phyloP scores from a whole-genome alignment of 2,888 invertebrate genomes.

The Carpatolechia fugitivella region DNA sequence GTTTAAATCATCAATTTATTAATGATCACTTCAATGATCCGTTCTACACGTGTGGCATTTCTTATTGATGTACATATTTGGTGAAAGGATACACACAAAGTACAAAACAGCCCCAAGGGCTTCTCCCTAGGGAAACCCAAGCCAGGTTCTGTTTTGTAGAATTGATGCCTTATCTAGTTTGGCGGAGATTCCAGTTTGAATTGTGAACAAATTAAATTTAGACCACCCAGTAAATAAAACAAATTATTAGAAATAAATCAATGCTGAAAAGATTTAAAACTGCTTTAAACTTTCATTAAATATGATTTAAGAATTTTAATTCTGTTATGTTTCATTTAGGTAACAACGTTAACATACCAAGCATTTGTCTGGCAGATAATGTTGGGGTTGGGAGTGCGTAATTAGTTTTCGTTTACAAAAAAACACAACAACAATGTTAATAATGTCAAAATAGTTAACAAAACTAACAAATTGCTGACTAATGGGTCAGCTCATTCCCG shows the following conservation, averaged over 20 bases:
- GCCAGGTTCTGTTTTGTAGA: neutral
- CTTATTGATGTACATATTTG: neutral
- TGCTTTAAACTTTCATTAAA: no score
- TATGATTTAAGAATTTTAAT: neutral
- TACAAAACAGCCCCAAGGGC: constrained; percentile 1
- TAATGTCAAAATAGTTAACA: constrained; percentile 34
- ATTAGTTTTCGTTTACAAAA: constrained; percentile 34
- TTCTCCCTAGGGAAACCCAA: neutral
- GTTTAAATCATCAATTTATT: no score
- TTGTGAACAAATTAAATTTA: no score
- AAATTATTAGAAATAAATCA: no score
- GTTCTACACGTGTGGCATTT: neutral
- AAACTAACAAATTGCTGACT: constrained; percentile 41
- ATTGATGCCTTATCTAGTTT: constrained; percentile 8
- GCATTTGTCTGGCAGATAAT: constrained; percentile 31
- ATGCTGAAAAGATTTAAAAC: neutral
- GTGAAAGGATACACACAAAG: neutral
- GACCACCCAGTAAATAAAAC: no score
- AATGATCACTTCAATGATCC: neutral
- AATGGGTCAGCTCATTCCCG: constrained; percentile 65
- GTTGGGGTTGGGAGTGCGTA: constrained; percentile 29
- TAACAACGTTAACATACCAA: constrained; percentile 40
- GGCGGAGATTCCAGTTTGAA: neutral
- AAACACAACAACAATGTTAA: no score
- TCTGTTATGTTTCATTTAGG: constrained; percentile 22